These are phyloP conservation scores for Pseudopodoces humilis DNA, from an alignment of 2,113 vertebrate species.

Conservation along the genomic window DNA sequence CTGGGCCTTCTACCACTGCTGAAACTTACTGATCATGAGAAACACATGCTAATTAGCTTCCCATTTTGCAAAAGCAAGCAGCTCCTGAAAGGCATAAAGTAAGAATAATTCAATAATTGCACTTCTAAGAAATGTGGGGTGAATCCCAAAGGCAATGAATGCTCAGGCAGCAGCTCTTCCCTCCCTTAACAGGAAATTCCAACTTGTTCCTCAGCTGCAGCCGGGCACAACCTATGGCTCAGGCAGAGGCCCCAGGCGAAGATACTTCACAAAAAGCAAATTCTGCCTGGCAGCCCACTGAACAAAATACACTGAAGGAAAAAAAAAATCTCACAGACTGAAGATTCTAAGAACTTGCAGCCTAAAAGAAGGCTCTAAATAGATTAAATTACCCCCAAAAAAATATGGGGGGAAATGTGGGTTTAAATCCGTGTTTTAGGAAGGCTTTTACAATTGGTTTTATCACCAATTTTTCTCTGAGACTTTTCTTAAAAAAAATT, in stretches of 20 bases:
- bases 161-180: neutral
- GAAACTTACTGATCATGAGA: neutral
- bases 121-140: neutral
- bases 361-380: neutral
- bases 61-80: neutral
- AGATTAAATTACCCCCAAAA: neutral
- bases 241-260: neutral
- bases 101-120: neutral
- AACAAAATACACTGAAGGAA: neutral
- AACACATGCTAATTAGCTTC: neutral
- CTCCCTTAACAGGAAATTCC: neutral
- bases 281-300: neutral
- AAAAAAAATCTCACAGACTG: neutral
- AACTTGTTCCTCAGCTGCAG: neutral
- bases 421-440: neutral
- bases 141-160: neutral
- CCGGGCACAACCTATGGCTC: neutral
- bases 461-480: neutral
- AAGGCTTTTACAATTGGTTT: neutral
- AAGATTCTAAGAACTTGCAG: neutral
- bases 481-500: neutral
- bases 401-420: accelerated
- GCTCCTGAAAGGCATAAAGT: neutral
- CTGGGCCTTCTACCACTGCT: neutral
- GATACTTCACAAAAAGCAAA: neutral